phyloP scores from a whole-genome alignment of 2,888 invertebrate species.

The Machimus atricapillus region DNA sequence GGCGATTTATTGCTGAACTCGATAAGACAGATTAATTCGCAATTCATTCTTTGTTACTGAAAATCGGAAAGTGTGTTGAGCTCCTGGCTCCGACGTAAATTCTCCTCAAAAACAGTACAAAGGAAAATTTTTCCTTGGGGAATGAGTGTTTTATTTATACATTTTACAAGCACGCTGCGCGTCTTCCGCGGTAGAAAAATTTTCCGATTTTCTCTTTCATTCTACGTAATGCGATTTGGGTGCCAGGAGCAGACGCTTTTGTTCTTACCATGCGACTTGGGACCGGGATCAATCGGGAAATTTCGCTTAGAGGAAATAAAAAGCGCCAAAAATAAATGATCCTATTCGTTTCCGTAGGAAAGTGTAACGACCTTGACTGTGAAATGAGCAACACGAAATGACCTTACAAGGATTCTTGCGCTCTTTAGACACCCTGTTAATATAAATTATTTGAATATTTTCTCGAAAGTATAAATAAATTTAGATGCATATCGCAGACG shows the following conservation, averaged over 20 bases:
- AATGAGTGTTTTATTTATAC: constrained; percentile 26
- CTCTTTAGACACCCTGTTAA: neutral
- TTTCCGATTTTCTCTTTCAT: constrained; percentile 10
- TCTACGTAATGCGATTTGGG: neutral
- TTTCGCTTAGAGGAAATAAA: constrained; percentile 19
- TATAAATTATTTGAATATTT: neutral
- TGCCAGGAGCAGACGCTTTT: neutral
- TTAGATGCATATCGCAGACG: neutral
- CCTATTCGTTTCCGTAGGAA: neutral
- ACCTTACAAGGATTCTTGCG: neutral
- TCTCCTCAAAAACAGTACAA: neutral
- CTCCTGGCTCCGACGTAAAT: neutral
- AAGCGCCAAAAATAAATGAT: neutral
- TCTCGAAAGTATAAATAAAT: neutral
- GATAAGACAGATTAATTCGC: neutral
- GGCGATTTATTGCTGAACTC: neutral
- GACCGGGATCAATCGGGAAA: neutral
- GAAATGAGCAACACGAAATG: neutral
- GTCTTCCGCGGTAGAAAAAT: constrained; percentile 8
- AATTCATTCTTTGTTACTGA: neutral
- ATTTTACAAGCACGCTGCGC: constrained; percentile 17
- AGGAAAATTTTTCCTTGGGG: constrained; percentile 24
- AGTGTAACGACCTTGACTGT: constrained; percentile 42
- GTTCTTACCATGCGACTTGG: neutral
- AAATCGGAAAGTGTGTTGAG: neutral